Evolutionary conservation across 1,140 invertebrate species (phyloP).

Genomic region (Orussus abietinus): DNA sequence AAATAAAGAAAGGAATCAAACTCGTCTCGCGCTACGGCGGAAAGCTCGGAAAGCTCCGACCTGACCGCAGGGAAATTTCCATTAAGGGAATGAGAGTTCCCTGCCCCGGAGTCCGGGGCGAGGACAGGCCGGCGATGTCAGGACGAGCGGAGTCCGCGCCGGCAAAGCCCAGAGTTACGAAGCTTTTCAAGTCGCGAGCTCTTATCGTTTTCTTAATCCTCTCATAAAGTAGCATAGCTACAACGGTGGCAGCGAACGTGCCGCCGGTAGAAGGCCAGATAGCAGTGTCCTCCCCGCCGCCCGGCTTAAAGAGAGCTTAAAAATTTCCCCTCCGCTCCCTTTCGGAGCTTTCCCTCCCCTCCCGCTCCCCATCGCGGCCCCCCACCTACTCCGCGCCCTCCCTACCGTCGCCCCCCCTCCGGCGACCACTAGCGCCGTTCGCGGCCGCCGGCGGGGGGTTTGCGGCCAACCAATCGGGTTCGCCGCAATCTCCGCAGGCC

Average conservation of each 20-base stretch:
- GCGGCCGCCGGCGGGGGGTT: slow-evolving; percentile 29
- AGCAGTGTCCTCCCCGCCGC: slow-evolving; percentile 42
- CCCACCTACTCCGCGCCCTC: neutral
- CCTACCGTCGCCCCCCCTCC: neutral
- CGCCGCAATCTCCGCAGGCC: slow-evolving; percentile 39
- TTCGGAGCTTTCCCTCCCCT: slow-evolving; percentile 6
- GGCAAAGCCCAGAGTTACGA: slow-evolving; percentile 26
- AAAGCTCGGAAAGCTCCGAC: too few relatives aligned
- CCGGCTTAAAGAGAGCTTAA: slow-evolving; percentile 48
- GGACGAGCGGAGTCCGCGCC: slow-evolving; percentile 27
- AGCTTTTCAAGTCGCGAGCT: slow-evolving; percentile 29
- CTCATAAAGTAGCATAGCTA: slow-evolving; percentile 35
- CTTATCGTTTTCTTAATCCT: slow-evolving; percentile 39
- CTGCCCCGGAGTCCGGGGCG: neutral
- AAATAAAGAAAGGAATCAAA: too few relatives aligned
- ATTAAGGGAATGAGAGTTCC: too few relatives aligned
- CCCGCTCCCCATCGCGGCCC: neutral
- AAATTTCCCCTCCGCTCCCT: slow-evolving; percentile 42
- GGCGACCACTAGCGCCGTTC: neutral
- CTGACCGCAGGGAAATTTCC: too few relatives aligned
- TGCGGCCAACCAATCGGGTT: slow-evolving; percentile 44
- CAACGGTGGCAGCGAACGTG: slow-evolving; percentile 13
- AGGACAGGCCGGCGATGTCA: neutral
- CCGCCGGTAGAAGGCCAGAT: slow-evolving; percentile 36
- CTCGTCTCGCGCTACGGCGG: too few relatives aligned